Evolutionary conservation across 2,888 invertebrate genomes (phyloP), one percentile per base, ranked within the genome.

Genomic region (Luperina testacea): DNA sequence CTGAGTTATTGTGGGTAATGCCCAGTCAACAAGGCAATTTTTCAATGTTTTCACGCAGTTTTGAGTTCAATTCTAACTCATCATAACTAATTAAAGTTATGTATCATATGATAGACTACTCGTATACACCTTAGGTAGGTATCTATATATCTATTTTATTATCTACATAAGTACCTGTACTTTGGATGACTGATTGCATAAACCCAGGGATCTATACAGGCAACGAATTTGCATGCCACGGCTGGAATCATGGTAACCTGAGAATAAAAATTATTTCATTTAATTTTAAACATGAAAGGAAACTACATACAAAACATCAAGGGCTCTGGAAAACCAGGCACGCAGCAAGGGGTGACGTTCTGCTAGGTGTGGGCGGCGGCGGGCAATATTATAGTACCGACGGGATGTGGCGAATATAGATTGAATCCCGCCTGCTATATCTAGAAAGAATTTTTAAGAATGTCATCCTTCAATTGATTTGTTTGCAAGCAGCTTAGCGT

Each of bases 151-250:
- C 8, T 69, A 51, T 69, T 69, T 45, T 45, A 32, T 32, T 76
- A n/a, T 75, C 8, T 45, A 73, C 3, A n/a, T 80, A 61, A 1
- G 48, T 80, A 98, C 98, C 98, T 97, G 97, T 98, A 98, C 96
- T 97, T 98, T 9, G 99, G 99, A 97, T 99, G 99, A 92, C 98
- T 99, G 88, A 99, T 98, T 8, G 99, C 99, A 90, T 99, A 99
- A 3, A 99, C 98, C 97, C 99, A 98, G 0, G 99, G 99, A 95
- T 99, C 99, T 91, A 99, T 97, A 94, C 99, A 99, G 0, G 99
- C 99, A 0, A 99, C 99, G 75, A 98, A 96, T 96, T 99, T 99
- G 91, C 99, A 99, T 57, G 98, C 97, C 84, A 98, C 97, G 0
- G 99, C 98, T 8, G 99, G 99, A 88, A 99, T 97, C 98, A 99